Base-by-base conservation (phyloP, 2,797 vertebrate genomes). In the Cryptoprocta ferox region DNA sequence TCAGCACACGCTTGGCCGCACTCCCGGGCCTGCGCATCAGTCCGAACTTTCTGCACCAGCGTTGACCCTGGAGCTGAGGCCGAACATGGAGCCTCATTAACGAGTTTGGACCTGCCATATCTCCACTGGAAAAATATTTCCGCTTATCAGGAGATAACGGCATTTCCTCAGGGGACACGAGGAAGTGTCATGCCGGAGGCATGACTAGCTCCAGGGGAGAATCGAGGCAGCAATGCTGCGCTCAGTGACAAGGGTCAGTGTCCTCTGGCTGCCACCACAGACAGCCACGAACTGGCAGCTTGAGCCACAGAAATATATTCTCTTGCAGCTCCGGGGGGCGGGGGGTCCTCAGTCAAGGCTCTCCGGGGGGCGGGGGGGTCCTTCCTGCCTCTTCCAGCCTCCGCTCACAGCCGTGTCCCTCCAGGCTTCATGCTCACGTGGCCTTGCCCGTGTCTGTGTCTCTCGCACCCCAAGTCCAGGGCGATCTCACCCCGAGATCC, bases 91-190 rank as follows among this genome's bases (percentile, higher is more conserved):
- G 50, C 86, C 95, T 93, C 90, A n/a, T 61, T 83, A 66, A 66
- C n/a, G 19, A 95, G 82, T 18, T 26, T 0, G 56, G 83, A 66
- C 56, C 83, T 45, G 63, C 28, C 18, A 0, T 4, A 39, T 59
- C 56, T 63, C 87, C 42, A 18, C 85, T 37, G 50, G 19, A 48
- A 45, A 56, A 83, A 42, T 26, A 76, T 68, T 19, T 66, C 80
- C 75, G 26, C 82, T 97, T 90, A 95, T 75, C 93, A 53, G 85
- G 82, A 91, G 50, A 70, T 59, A 24, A 59, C 75, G 83, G 93
- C 50, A 75, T 93, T 95, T 95, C 95, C 93, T 91, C 65, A 14
- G 84, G 88, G 78, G 83, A 75, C 45, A 24, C 0, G n/a, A 48
- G 45, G 15, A 6, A 50, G 32, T 1, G 8, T 63, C 59, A 28